phyloP scores from a whole-genome alignment of 1,140 invertebrate species.

The Drosophila kepulauana region DNA sequence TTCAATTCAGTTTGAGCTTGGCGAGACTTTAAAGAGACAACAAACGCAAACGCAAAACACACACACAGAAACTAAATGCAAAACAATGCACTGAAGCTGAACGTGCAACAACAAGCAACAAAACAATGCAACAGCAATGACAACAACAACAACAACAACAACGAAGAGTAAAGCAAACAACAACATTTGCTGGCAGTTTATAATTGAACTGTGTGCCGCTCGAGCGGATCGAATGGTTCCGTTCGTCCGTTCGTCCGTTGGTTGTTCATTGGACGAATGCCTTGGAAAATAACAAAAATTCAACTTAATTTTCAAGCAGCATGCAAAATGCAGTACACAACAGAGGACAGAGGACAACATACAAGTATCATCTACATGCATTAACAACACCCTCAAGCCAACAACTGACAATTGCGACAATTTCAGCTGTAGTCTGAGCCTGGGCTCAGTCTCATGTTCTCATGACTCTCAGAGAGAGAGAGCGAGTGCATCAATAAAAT shows the following conservation, averaged over 20 bases:
- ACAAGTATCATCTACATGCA: slow-evolving; percentile 45
- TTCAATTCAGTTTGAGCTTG: slow-evolving; percentile 67
- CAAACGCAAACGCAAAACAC: background rate
- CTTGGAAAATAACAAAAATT: slow-evolving; percentile 70
- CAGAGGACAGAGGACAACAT: slow-evolving; percentile 12
- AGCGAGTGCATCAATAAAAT: slow-evolving; percentile 71
- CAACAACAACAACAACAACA: slow-evolving; percentile 30
- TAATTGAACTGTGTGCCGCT: slow-evolving; percentile 75
- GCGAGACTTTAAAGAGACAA: slow-evolving; percentile 56
- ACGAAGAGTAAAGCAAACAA: slow-evolving; percentile 48
- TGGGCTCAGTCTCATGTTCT: background rate
- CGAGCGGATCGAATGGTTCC: slow-evolving; percentile 66
- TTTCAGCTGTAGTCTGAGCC: slow-evolving; percentile 49
- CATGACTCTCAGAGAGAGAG: background rate
- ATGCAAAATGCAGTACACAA: slow-evolving; percentile 34
- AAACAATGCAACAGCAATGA: slow-evolving; percentile 36
- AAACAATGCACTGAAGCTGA: slow-evolving; percentile 33
- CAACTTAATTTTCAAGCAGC: slow-evolving; percentile 68
- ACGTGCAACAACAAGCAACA: slow-evolving; percentile 16
- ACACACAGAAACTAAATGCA: slow-evolving; percentile 12
- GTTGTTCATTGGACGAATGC: background rate
- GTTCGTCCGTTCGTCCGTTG: background rate
- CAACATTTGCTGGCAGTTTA: slow-evolving; percentile 65
- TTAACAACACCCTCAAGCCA: slow-evolving; percentile 32
- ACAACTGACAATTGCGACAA: slow-evolving; percentile 53